phyloP scores from a whole-genome alignment of 1,140 invertebrate genomes.

The Metopolophium dirhodum region DNA sequence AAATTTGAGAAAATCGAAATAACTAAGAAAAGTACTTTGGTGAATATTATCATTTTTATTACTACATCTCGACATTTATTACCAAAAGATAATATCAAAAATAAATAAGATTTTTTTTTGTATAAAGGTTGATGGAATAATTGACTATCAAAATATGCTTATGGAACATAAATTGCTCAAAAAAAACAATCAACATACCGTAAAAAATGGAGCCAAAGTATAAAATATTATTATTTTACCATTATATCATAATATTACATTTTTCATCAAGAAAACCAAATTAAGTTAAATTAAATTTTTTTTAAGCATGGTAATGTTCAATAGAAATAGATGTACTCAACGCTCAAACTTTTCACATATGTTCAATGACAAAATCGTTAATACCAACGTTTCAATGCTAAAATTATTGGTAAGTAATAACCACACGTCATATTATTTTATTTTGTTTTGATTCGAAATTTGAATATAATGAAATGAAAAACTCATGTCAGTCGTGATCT shows the following conservation, averaged over 20 bases:
- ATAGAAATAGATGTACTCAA: background rate
- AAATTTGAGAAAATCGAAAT: constrained; percentile 16
- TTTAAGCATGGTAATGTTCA: background rate
- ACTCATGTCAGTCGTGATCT: background rate
- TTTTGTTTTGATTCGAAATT: background rate
- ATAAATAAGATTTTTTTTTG: too few relatives aligned
- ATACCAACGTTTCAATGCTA: background rate
- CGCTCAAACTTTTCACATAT: background rate
- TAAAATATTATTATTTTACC: background rate
- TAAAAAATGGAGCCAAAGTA: background rate
- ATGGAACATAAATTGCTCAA: background rate
- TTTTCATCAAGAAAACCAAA: background rate
- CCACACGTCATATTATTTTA: background rate
- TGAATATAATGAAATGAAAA: background rate
- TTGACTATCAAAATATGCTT: background rate
- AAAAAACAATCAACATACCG: background rate
- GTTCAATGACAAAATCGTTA: background rate
- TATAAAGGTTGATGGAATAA: background rate
- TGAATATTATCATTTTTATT: background rate
- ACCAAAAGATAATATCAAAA: too few relatives aligned
- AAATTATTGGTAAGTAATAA: background rate
- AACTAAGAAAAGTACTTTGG: background rate
- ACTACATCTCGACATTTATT: background rate
- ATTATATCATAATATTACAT: background rate
- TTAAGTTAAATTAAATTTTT: background rate